Evolutionary conservation across 1,140 invertebrate species (phyloP), one percentile per base, ranked within the genome.

Genomic region (Euglossa dilemma): DNA sequence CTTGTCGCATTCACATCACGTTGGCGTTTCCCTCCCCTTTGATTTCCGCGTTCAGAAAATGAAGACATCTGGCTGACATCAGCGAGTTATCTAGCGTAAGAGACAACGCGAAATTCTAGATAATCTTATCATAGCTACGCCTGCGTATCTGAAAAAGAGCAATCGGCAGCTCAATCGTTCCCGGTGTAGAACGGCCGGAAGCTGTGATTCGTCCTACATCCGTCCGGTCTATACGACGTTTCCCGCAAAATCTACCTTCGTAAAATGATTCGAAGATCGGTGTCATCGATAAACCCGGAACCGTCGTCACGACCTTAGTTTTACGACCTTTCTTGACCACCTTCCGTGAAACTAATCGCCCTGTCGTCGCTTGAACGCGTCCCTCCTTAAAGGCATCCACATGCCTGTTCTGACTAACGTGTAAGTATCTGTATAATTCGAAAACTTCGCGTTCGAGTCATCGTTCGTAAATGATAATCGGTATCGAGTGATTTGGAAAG

Each of bases 321-420:
- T 77, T 83, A 79, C 61, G 50, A 74, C 56, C 77, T 43, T 66
- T 36, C 36, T 52, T 28, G 80, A 84, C 71, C 78, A 89, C 85
- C 83, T 84, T 75, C 84, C 56, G 85, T 71, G 85, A 85, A 85
- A 89, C 85, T 90, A 91, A 90, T 90, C 80, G 71, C 57, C 23
- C 69, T 85, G 71, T 89, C 61, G 82, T 86, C 83, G 79, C 82
- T 76, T 56, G 45, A 23, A 71, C 20, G 28, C 23, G 18, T 45
- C 52, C 28, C 61, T 84, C 50, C 69, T 84, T 80, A 84, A 80
- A 57, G n/a, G 69, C 18, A 43, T 72, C 76, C 6, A 69, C 12
- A 23, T 57, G 5, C n/a, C 67, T 36, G 18, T n/a, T n/a, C 2
- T 50, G 18, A 11, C n/a, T 16, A 23, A 50, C 47, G 59, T 20